Percentiles rank a stretch among this genome's conserved stretches.
Conservation (phyloP, 2,888 invertebrate genomes). For the Idaea biselata region DNA sequence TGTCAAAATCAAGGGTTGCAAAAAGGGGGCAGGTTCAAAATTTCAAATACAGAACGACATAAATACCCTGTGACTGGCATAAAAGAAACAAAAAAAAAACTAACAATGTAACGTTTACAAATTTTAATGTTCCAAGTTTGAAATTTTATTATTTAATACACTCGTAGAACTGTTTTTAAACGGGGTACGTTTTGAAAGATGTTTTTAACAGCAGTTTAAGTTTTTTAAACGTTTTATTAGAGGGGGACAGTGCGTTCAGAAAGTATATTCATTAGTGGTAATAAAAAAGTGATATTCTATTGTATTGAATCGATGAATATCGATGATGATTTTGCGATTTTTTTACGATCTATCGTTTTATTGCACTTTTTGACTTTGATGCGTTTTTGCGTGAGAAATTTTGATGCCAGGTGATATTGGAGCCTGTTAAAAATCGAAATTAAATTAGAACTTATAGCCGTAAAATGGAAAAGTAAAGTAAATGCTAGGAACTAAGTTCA, state of each 20-base stretch:
- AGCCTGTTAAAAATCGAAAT: too few relatives aligned
- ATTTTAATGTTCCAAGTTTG: conserved; percentile 68
- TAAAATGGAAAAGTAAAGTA: too few relatives aligned
- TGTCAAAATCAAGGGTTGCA: conserved; percentile 53
- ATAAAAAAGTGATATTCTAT: conserved; percentile 74
- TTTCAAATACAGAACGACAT: conserved; percentile 64
- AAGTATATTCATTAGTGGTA: conserved; percentile 71
- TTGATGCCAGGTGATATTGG: conserved; percentile 42
- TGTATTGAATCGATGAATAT: conserved; percentile 71
- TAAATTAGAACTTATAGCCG: too few relatives aligned
- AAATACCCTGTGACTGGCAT: conserved; percentile 57
- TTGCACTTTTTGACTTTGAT: conserved; percentile 50
- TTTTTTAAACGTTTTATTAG: conserved; percentile 5
- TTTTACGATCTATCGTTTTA: conserved; percentile 72
- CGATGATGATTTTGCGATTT: conserved; percentile 74
- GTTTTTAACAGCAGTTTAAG: neutral
- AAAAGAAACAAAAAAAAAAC: conserved; percentile 47
- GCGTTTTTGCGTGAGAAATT: conserved; percentile 63
- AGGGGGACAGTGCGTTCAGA: conserved; percentile 10
- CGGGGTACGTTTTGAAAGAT: conserved; percentile 31
- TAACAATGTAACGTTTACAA: conserved; percentile 64
- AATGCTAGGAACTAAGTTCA: too few relatives aligned
- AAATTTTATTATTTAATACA: conserved; percentile 74
- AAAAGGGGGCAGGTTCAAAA: conserved; percentile 65
- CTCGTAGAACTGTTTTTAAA: conserved; percentile 44